Conservation (phyloP, 2,888 invertebrate genomes). For the Isotomurus palustris region DNA sequence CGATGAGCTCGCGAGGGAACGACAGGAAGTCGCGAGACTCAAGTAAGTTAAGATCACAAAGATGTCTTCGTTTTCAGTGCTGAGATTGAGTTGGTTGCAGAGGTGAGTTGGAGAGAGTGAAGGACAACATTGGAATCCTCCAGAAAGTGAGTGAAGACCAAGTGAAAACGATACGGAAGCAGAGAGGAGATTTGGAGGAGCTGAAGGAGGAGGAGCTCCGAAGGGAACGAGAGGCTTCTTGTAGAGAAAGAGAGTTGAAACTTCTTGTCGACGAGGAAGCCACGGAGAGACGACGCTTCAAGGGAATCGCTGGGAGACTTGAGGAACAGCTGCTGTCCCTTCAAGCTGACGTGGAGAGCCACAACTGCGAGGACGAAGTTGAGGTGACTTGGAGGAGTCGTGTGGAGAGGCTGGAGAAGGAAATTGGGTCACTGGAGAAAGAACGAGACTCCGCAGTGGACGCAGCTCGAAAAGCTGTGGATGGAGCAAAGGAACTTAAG, state of each 20-base stretch:
- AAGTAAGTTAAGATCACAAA: not conserved
- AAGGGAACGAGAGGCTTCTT: conserved; percentile 20
- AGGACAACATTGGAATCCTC: conserved; percentile 35
- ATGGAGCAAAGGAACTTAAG: not conserved
- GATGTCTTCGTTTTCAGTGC: not conserved
- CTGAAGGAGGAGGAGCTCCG: conserved; percentile 23
- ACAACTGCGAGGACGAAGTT: conserved; percentile 38
- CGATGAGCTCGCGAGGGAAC: conserved; percentile 1
- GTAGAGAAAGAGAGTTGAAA: too few relatives aligned
- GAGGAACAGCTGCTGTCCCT: conserved; percentile 19
- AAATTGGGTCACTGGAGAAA: conserved; percentile 10
- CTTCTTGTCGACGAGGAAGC: conserved; percentile 16
- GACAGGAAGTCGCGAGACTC: conserved; percentile 6
- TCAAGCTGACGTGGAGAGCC: conserved; percentile 25
- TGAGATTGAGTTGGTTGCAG: conserved; percentile 12
- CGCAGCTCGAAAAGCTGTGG: conserved; percentile 8
- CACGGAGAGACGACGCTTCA: conserved; percentile 4
- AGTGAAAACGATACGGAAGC: conserved; percentile 27
- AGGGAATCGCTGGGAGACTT: too few relatives aligned
- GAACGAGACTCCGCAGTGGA: conserved; percentile 32
- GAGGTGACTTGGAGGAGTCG: conserved; percentile 29
- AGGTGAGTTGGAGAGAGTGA: conserved; percentile 21
- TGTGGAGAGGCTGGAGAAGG: conserved; percentile 18
- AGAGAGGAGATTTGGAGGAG: conserved; percentile 36
- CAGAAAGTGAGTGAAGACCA: conserved; percentile 43